These are phyloP conservation scores for Chironex yamaguchii DNA, from an alignment of 30 jellyfish, hydroid and myxozoan species.

Conservation along the genomic window DNA sequence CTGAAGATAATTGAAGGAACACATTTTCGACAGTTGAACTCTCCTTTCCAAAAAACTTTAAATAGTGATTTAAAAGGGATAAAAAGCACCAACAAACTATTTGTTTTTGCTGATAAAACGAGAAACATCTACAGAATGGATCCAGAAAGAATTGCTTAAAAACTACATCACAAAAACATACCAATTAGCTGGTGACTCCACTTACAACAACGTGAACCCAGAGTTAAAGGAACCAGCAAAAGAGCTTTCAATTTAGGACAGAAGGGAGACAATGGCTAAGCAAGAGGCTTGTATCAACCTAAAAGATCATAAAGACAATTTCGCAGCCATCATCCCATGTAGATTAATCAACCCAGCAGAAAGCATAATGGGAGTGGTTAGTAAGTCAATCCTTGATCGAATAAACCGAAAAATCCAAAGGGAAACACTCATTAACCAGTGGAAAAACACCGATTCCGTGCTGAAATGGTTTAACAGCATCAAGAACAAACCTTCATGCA, in stretches of 20 bases:
- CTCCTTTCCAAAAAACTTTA: constrained; percentile 6
- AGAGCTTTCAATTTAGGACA: constrained; percentile 6
- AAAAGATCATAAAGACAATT: constrained; percentile 67
- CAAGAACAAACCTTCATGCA: neutral
- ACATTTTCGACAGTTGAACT: constrained; percentile 15
- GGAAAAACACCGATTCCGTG: constrained; percentile 18
- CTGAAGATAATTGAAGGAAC: constrained; percentile 23
- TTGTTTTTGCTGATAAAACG: constrained; percentile 13
- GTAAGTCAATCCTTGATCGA: constrained; percentile 28
- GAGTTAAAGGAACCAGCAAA: constrained; percentile 9
- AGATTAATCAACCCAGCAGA: constrained; percentile 60
- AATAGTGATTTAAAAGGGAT: constrained; percentile 7
- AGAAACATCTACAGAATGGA: constrained; percentile 37
- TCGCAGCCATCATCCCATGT: constrained; percentile 11
- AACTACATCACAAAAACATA: constrained; percentile 28
- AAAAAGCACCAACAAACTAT: neutral
- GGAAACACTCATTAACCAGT: constrained; percentile 1
- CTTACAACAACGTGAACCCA: neutral
- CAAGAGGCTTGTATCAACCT: constrained; percentile 38
- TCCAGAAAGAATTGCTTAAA: constrained; percentile 16
- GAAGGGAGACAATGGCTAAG: constrained; percentile 27
- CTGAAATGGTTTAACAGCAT: constrained; percentile 18
- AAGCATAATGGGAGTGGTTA: constrained; percentile 52
- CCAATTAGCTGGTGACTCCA: neutral
- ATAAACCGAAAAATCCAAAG: neutral